Base-by-base conservation (phyloP, 2,797 vertebrate species). In the Adrianichthys oophorus region DNA sequence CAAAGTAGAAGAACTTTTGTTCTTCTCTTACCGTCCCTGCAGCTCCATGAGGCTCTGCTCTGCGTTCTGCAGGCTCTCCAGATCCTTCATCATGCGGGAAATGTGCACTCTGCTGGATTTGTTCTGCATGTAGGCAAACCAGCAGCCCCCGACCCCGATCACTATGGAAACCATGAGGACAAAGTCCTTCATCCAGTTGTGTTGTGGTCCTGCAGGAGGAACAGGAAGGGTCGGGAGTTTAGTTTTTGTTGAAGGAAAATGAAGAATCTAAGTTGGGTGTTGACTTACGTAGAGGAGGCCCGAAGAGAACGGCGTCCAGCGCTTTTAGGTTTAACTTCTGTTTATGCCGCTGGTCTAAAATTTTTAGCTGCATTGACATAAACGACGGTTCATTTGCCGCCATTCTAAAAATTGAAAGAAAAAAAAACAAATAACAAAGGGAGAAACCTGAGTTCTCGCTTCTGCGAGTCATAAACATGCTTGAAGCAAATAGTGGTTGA, bases 121-220 rank as follows among this genome's bases (percentile, higher is more conserved):
- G 91, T 98, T 99, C 85, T 99, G 97, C 14, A 95, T 92, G 41
- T 98, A 98, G 14, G 97, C 97, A 82, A 99, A 99, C 97, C 97
- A 99, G 91, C 97, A 99, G 74, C 97, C 97, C 4, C 96, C 96
- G 41, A 99, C 93, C 1, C 97, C 97, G 47, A 98, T 98, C 78
- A 99, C 93, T 72, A 98, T 99, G 83, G 97, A 98, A 79, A 99
- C 84, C 74, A 95, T 96, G 73, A 99, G 91, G 69, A 98, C 76
- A 64, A 98, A 98, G 91, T 99, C 97, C 76, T 99, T 99, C 92
- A 97, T 93, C 97, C 95, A 98, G 87, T 98, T 98, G 74, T 98
- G 96, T 72, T 95, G 95, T 15, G 83, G 89, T 65, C 92, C 92
- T 93, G 74, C 32, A 48, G 26, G 26, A 48, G 7, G 18, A 46